Evolutionary conservation across 1,140 invertebrate genomes (phyloP), one percentile per base, ranked within the genome.

Genomic region (Heliconius congener): DNA sequence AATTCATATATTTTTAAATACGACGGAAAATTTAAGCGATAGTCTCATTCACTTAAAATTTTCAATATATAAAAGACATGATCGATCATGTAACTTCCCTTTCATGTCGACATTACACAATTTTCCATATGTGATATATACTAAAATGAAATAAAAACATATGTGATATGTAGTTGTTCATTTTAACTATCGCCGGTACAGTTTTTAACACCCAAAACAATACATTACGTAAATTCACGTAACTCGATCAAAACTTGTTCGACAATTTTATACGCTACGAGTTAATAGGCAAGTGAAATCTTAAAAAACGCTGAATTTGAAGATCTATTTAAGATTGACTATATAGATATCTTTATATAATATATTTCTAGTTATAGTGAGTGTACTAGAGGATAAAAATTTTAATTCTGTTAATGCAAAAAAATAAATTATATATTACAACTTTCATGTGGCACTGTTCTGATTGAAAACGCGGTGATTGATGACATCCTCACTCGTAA

Each of bases 251-350:
- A n/a, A 75, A 66, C 60, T 60, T 37, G 74, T 9, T 34, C 30
- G 74, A 60, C 16, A 4, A 39, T 60, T 75, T 60, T 75, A n/a
- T 57, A 75, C 55, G 50, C 34, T 60, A 50, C 30, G 34, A 37
- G 9, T 60, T 60, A 75, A 60, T 74, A 39, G 73, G n/a, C n/a
- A n/a, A 27, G 74, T 60, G 74, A 60, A 75, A 75, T 57, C 52
- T 74, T 55, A 73, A 52, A 23, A 60, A 11, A 60, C 55, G 55
- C n/a, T 3, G 4, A 60, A 1, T 23, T 60, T 60, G n/a, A n/a
- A n/a, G 0, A n/a, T 11, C 8, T 60, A 4, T 27, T 3, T n/a
- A 23, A 23, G 8, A 19, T 8, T 52, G 18, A 19, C 16, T 52
- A 52, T 52, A 52, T 52, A 52, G 1, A 52, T 6, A 19, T 18